Conservation (phyloP, 1,140 invertebrate species). For the Pogonomyrmex californicus region DNA sequence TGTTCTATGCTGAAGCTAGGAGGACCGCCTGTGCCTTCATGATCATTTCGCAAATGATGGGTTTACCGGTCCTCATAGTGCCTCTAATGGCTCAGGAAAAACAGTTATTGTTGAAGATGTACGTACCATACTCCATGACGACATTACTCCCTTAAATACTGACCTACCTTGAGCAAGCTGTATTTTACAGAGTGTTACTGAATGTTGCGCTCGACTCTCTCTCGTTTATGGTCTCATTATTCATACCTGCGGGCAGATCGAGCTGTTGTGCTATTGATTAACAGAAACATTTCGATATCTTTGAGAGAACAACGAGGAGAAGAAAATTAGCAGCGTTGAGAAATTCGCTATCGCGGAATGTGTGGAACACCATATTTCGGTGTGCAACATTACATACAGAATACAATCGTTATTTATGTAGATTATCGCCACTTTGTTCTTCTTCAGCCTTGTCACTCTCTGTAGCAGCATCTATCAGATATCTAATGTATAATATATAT, state of each 20-base stretch:
- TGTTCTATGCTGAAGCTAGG: conserved; percentile 28
- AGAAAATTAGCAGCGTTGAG: background rate
- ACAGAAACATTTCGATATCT: conserved; percentile 14
- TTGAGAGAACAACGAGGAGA: background rate
- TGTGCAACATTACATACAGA: conserved; percentile 14
- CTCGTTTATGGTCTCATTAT: conserved; percentile 63
- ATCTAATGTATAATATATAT: conserved; percentile 40
- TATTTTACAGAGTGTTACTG: conserved; percentile 21
- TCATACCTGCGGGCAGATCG: conserved; percentile 59
- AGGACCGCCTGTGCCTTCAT: conserved; percentile 20
- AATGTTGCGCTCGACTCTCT: conserved; percentile 46
- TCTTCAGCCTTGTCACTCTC: conserved; percentile 48
- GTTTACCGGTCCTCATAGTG: background rate
- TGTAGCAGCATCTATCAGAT: conserved; percentile 57
- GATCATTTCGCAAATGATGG: conserved; percentile 8
- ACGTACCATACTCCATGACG: conserved; percentile 44
- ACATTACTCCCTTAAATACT: conserved; percentile 24
- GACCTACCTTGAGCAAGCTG: conserved; percentile 45
- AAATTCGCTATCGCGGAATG: conserved; percentile 28
- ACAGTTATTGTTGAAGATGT: conserved; percentile 7
- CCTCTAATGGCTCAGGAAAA: conserved; percentile 2
- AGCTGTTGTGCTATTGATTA: conserved; percentile 37
- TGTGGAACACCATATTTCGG: conserved; percentile 44
- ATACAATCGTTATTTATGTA: conserved; percentile 55
- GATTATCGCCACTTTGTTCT: conserved; percentile 36